Percentiles rank a stretch among this genome's conserved stretches.
These are phyloP conservation scores for Horisme vitalbata DNA, from an alignment of 2,888 invertebrate species.

Conservation along the genomic window DNA sequence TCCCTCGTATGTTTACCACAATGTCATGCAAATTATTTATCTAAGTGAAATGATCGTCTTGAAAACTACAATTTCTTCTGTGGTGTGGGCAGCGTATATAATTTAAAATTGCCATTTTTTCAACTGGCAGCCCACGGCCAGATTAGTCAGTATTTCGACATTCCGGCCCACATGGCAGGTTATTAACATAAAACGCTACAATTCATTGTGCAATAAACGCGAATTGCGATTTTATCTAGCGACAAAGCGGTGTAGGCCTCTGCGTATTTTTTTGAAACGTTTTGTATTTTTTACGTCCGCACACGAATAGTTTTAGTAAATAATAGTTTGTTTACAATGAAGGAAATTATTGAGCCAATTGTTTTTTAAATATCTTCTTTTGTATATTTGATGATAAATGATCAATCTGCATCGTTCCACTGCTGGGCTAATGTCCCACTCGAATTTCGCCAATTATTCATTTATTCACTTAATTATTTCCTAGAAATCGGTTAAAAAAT, in stretches of 20 bases:
- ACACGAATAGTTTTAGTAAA: background rate
- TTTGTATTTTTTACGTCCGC: background rate
- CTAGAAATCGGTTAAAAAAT: too few species aligned
- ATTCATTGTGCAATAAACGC: slow-evolving; percentile 79
- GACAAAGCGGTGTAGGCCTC: slow-evolving; percentile 55
- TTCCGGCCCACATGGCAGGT: slow-evolving; percentile 67
- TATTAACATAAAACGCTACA: slow-evolving; percentile 80
- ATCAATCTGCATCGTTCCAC: too few species aligned
- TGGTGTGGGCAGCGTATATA: slow-evolving; percentile 77
- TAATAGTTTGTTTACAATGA: background rate
- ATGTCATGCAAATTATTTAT: background rate
- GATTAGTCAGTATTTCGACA: slow-evolving; percentile 82
- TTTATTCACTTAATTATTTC: too few species aligned
- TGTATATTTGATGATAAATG: too few species aligned
- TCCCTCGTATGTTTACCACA: background rate
- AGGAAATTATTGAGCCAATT: too few species aligned
- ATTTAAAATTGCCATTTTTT: slow-evolving; percentile 82
- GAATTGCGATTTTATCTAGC: slow-evolving; percentile 77
- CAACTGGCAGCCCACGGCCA: slow-evolving; percentile 69
- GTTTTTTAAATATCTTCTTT: too few species aligned
- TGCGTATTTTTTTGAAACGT: slow-evolving; percentile 25
- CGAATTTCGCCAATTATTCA: too few species aligned
- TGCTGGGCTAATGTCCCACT: too few species aligned
- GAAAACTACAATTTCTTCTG: slow-evolving; percentile 1
- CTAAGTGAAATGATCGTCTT: background rate